phyloP scores from a whole-genome alignment of 2,797 vertebrate species.

The Cryptoblepharus egeriae region DNA sequence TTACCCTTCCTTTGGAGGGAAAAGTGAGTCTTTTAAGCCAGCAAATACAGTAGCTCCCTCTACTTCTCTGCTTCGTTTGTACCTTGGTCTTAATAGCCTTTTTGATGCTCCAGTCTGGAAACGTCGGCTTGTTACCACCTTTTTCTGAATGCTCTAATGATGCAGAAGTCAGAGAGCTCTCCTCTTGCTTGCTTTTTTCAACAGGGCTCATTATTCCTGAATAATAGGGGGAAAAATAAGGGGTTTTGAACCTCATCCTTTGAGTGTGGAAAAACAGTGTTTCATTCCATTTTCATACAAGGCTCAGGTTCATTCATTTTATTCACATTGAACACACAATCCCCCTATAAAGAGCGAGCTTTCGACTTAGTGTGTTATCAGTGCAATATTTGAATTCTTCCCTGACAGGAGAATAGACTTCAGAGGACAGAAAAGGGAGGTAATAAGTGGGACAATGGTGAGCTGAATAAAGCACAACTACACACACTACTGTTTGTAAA shows the following conservation, averaged over 20 bases:
- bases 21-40: too few relatives aligned
- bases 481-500: neutral
- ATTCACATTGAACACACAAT: neutral
- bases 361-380: neutral
- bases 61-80: neutral
- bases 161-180: constrained; percentile 65
- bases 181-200: constrained; percentile 76
- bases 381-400: neutral
- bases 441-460: neutral
- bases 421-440: neutral
- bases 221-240: constrained; percentile 48
- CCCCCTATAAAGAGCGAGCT: neutral
- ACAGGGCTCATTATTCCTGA: constrained; percentile 81
- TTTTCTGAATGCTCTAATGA: constrained; percentile 71
- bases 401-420: neutral
- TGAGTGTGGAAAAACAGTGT: constrained; percentile 19
- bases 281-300: constrained; percentile 35
- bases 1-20: too few relatives aligned
- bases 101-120: constrained; percentile 65
- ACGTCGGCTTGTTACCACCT: constrained; percentile 59
- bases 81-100: constrained; percentile 72
- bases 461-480: neutral
- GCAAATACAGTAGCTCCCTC: too few relatives aligned
- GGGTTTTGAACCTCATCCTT: neutral
- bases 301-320: constrained; percentile 7